Conservation (phyloP, 64 coral and sea anemone genomes). For the Dendrophyllia cribrosa region DNA sequence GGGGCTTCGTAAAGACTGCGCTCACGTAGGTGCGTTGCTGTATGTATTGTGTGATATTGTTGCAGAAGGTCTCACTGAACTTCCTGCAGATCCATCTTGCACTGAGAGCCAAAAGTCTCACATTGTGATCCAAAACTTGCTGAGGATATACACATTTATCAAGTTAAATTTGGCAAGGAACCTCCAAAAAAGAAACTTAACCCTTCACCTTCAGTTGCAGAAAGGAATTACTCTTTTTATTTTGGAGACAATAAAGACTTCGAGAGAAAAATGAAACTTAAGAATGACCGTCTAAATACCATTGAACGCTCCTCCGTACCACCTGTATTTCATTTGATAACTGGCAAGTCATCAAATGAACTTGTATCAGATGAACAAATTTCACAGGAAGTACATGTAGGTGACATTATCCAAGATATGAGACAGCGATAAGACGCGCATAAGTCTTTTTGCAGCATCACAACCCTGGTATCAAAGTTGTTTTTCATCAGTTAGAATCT, state of each 20-base stretch:
- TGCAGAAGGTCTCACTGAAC: conserved; percentile 62
- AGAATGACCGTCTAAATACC: conserved; percentile 51
- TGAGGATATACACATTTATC: conserved; percentile 73
- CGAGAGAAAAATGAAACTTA: conserved; percentile 66
- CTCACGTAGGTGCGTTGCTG: conserved; percentile 72
- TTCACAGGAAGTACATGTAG: conserved; percentile 35
- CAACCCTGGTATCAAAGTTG: no score
- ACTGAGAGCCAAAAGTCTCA: conserved; percentile 72
- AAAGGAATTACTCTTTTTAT: conserved; percentile 56
- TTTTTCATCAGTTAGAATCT: no score
- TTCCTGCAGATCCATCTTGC: conserved; percentile 59
- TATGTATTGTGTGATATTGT: conserved; percentile 83
- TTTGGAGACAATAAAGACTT: conserved; percentile 13
- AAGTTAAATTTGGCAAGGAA: conserved; percentile 75
- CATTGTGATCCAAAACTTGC: conserved; percentile 80
- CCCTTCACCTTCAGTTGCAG: conserved; percentile 60
- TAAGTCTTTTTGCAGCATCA: no score
- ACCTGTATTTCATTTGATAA: conserved; percentile 45
- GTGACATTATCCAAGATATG: no score
- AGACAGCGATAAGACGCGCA: no score
- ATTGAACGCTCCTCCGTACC: conserved; percentile 43
- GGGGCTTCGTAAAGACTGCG: conserved; percentile 62
- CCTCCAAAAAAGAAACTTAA: conserved; percentile 64
- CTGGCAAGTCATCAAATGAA: conserved; percentile 44
- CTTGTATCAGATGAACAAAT: conserved; percentile 10